Conservation (phyloP, 2,113 vertebrate genomes). For the Myrmecophaga tridactyla region DNA sequence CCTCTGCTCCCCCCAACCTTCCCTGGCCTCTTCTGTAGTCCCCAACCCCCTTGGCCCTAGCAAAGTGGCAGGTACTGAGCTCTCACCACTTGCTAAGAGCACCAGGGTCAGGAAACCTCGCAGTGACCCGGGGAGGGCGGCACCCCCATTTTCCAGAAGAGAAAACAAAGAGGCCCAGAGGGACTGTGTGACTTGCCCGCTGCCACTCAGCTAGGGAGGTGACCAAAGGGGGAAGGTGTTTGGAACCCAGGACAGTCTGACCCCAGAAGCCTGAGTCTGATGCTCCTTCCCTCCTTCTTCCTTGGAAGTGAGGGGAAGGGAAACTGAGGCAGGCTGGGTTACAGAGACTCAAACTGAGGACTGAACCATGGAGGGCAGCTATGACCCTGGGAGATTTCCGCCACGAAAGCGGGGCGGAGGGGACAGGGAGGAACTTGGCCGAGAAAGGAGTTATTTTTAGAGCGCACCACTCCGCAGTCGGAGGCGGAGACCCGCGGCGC, state of each 20-base stretch:
- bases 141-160: background rate
- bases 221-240: no score
- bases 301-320: background rate
- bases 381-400: background rate
- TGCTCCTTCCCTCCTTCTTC: background rate
- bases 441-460: conserved; percentile 68
- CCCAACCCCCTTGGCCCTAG: background rate
- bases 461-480: background rate
- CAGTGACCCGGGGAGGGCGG: background rate
- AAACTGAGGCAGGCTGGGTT: background rate
- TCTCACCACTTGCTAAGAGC: background rate
- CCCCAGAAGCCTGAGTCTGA: background rate
- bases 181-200: background rate
- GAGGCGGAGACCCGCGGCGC: background rate
- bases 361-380: accelerated
- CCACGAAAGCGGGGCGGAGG: background rate
- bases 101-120: background rate
- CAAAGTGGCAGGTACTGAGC: accelerated
- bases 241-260: background rate
- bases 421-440: background rate
- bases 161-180: background rate
- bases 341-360: background rate
- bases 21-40: background rate
- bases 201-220: background rate
- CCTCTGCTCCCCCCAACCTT: background rate